phyloP scores from a whole-genome alignment of 2,888 invertebrate species.

The Cynaeus angustus region DNA sequence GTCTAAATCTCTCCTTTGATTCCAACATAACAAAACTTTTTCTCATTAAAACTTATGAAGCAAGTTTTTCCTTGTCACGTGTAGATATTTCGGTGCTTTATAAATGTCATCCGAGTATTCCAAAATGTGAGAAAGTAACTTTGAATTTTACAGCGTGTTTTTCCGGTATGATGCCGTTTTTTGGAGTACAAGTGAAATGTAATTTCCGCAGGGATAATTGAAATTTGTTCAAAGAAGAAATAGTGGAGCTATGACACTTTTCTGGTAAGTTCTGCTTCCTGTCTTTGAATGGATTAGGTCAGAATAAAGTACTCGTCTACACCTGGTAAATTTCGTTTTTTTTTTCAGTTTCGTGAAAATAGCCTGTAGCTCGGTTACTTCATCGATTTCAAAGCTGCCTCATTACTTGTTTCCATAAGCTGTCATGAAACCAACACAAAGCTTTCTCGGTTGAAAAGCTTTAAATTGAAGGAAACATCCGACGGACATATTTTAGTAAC shows the following conservation, averaged over 20 bases:
- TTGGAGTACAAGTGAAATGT: constrained; percentile 42
- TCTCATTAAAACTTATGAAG: constrained; percentile 9
- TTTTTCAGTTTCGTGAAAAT: no score
- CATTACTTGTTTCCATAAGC: no score
- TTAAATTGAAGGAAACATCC: constrained; percentile 3
- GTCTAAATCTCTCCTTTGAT: constrained; percentile 2
- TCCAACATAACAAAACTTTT: constrained; percentile 5
- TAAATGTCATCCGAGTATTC: background rate
- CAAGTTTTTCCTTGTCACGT: constrained; percentile 5
- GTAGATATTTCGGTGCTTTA: background rate
- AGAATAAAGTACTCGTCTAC: no score
- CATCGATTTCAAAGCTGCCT: no score
- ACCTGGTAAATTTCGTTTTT: no score
- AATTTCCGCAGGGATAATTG: constrained; percentile 49
- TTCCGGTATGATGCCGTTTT: constrained; percentile 1
- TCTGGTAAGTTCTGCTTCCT: no score
- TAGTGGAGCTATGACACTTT: no score
- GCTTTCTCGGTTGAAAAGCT: background rate
- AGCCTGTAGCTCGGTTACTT: no score
- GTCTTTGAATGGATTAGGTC: no score
- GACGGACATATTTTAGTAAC: background rate
- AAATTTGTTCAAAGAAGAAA: constrained; percentile 40
- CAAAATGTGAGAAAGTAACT: background rate
- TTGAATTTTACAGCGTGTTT: background rate
- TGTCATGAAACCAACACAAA: background rate